Evolutionary conservation across 2,113 vertebrate species (phyloP), one percentile per base, ranked within the genome.

Genomic region (Crotophaga sulcirostris): DNA sequence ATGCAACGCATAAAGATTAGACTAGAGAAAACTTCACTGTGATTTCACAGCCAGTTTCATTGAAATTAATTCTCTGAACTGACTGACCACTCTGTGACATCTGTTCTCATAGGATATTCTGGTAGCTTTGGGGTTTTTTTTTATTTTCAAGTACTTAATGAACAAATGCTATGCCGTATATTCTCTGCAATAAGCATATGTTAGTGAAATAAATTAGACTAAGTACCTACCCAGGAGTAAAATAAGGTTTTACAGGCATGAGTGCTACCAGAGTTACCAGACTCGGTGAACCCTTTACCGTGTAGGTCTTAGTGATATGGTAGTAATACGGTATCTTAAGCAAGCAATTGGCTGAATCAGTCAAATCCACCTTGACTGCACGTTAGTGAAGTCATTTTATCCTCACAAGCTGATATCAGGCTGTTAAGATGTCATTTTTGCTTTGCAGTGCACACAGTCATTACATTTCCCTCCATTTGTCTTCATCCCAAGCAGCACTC

Each of bases 161-260:
- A 89, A 77, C 10, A 91, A 95, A 91, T 52, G 21, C 69, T 55
- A 69, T 74, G 73, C 47, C 74, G 23, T 92, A 68, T 25, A 84
- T 76, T 90, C 85, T 89, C 63, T 82, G 79, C 64, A 92, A 84
- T 92, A 94, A 91, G 38, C 38, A 75, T 82, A 82, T 58, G 24
- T 38, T 38, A 75, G 18, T 64, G 51, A 96, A 96, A 95, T 93
- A 91, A 91, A 92, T 95, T 87, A 92, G 93, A 87, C n/a, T 55
- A 89, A 76, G 80, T 84, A 94, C 45, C 60, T 89, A 93, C 23
- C 15, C 56, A 96, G 69, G 84, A 84, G 87, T 93, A 92, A 96
- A 96, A 97, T 96, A 63, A 79, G 31, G 11, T 69, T 94, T 94
- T 91, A 93, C 23, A 87, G 34, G 16, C 62, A 64, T 72, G 63